A percentile compares a stretch with the other conserved stretches of the same genome.
phyloP scores from a whole-genome alignment of 2,888 invertebrate genomes.

The Chrysolina americana region DNA sequence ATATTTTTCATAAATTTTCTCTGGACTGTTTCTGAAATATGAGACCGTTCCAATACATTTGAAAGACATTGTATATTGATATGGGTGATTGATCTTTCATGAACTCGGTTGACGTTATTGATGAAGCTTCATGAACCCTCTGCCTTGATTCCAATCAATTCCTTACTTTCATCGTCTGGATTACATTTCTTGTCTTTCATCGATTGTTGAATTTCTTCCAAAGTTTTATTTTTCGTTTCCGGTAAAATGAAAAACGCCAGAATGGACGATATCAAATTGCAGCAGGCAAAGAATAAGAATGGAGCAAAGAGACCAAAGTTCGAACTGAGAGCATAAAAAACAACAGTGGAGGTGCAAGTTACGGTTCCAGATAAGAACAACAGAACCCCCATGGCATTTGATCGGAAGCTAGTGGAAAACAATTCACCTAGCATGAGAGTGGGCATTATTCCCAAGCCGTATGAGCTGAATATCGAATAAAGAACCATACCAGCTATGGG shows the following conservation, averaged over 20 bases:
- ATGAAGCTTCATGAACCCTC: no score
- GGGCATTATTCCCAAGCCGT: conserved; percentile 61
- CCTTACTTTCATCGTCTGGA: neutral
- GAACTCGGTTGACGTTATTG: no score
- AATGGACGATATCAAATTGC: conserved; percentile 55
- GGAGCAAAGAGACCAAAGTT: conserved; percentile 60
- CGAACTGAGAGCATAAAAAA: conserved; percentile 61
- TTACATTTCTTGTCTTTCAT: conserved; percentile 50
- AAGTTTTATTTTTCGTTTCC: conserved; percentile 64
- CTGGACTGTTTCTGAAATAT: no score
- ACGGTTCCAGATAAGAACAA: conserved; percentile 56
- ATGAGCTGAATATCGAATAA: conserved; percentile 56
- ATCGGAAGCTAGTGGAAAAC: conserved; percentile 62
- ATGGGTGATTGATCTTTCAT: no score
- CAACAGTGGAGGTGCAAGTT: conserved; percentile 55
- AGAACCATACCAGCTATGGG: conserved; percentile 60
- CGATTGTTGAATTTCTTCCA: conserved; percentile 65
- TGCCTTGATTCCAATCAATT: neutral
- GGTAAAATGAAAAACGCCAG: conserved; percentile 61
- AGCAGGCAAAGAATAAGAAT: conserved; percentile 60
- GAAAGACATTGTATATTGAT: no score
- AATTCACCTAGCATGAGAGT: conserved; percentile 60
- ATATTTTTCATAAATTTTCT: no score
- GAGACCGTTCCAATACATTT: no score
- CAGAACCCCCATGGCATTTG: conserved; percentile 57